phyloP scores from a whole-genome alignment of 2,888 invertebrate species.

The Lissonota sp. region DNA sequence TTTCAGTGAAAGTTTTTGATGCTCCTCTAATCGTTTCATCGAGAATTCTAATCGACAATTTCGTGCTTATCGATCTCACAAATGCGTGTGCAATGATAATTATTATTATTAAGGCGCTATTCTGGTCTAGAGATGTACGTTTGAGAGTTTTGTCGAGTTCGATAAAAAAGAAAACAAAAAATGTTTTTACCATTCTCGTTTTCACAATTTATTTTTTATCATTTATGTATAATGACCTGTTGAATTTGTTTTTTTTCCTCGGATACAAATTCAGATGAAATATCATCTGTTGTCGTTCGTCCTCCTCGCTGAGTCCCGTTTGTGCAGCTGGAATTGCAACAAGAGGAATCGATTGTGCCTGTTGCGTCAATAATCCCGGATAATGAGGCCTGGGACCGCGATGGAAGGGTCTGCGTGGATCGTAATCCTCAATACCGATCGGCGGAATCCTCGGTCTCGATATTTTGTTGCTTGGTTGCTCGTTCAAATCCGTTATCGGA shows the following conservation, averaged over 20 bases:
- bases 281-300: conserved; percentile 86
- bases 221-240: conserved; percentile 76
- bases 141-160: too few relatives aligned
- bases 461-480: conserved; percentile 72
- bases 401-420: conserved; percentile 72
- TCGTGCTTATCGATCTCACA: conserved; percentile 15
- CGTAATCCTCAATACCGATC: conserved; percentile 72
- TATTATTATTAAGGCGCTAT: too few relatives aligned
- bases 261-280: conserved; percentile 88
- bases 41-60: conserved; percentile 4
- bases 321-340: conserved; percentile 70
- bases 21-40: conserved; percentile 12
- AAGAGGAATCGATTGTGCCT: conserved; percentile 69
- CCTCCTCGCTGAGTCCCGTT: conserved; percentile 71
- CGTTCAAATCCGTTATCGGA: conserved; percentile 84
- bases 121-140: too few relatives aligned
- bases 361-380: not conserved
- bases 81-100: not conserved
- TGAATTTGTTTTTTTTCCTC: conserved; percentile 82
- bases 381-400: conserved; percentile 72
- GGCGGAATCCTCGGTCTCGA: conserved; percentile 67
- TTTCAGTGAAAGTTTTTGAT: conserved; percentile 50
- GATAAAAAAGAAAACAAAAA: too few relatives aligned
- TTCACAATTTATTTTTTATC: too few relatives aligned
- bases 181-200: too few relatives aligned